Percentiles rank a stretch among this genome's conserved stretches.
Conservation (phyloP, 2,113 vertebrate genomes). For the Motacilla alba region DNA sequence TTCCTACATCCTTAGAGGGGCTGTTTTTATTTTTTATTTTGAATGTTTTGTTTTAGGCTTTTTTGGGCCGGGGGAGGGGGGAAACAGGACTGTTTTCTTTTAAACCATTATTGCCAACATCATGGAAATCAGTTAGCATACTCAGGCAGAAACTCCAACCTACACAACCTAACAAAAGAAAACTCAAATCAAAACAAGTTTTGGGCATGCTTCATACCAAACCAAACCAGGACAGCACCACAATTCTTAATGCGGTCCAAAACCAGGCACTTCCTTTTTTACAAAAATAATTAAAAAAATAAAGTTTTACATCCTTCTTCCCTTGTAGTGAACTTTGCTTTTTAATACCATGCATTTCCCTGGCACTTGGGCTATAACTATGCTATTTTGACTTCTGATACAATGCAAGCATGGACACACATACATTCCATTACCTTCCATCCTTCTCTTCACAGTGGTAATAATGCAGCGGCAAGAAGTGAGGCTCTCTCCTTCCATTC, state of each 20-base stretch:
- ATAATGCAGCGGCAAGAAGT: not conserved
- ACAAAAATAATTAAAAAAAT: not conserved
- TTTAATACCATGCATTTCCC: not conserved
- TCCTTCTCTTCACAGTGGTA: not conserved
- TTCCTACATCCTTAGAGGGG: not conserved
- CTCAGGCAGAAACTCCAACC: not conserved
- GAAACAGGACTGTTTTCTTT: not conserved
- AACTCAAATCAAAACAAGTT: not conserved
- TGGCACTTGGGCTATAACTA: not conserved
- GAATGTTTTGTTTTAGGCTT: not conserved
- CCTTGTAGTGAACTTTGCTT: not conserved
- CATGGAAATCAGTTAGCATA: not conserved
- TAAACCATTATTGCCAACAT: not conserved
- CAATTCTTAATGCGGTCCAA: not conserved
- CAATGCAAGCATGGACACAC: fast-evolving
- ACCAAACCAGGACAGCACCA: not conserved
- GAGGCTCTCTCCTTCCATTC: not conserved
- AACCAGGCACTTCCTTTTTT: not conserved
- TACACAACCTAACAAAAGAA: not conserved
- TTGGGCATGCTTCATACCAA: not conserved
- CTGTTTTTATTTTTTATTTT: not conserved
- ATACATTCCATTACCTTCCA: not conserved
- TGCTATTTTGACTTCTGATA: not conserved
- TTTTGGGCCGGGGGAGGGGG: not conserved
- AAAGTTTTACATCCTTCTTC: not conserved